Evolutionary conservation across 2,888 invertebrate species (phyloP).

Genomic region (Ethmia dodecea): DNA sequence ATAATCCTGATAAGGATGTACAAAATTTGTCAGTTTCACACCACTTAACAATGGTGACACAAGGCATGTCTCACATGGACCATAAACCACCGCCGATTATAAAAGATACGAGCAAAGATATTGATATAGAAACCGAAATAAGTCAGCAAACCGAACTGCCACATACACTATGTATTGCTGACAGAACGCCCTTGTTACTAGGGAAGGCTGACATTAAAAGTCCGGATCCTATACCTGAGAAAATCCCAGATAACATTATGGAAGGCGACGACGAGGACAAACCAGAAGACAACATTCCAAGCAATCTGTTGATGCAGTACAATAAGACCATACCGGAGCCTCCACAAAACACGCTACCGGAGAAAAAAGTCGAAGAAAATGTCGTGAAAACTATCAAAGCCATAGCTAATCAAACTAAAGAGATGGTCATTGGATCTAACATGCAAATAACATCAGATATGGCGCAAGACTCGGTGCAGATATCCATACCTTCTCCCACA

Average conservation of each 20-base stretch:
- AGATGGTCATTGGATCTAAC: slow-evolving; percentile 75
- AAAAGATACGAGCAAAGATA: slow-evolving; percentile 50
- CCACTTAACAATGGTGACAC: slow-evolving; percentile 34
- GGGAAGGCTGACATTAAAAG: slow-evolving; percentile 71
- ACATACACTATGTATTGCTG: slow-evolving; percentile 54
- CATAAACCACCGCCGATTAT: slow-evolving; percentile 28
- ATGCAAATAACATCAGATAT: slow-evolving; percentile 75
- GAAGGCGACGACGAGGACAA: slow-evolving; percentile 70
- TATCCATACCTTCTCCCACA: slow-evolving; percentile 81
- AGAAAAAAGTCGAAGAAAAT: slow-evolving; percentile 47
- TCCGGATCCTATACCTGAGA: slow-evolving; percentile 70
- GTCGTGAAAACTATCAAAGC: slow-evolving; percentile 74
- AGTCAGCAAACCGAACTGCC: slow-evolving; percentile 71
- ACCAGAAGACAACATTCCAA: slow-evolving; percentile 54
- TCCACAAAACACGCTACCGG: slow-evolving; percentile 30
- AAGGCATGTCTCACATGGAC: slow-evolving; percentile 33
- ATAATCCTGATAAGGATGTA: slow-evolving; percentile 34
- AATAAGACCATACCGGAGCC: slow-evolving; percentile 44
- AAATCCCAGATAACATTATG: slow-evolving; percentile 71
- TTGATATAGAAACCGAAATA: slow-evolving; percentile 70
- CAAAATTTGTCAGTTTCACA: slow-evolving; percentile 30
- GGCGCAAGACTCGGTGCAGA: slow-evolving; percentile 80
- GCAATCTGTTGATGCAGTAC: slow-evolving; percentile 50
- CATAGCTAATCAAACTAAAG: slow-evolving; percentile 74
- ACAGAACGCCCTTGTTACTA: slow-evolving; percentile 57